Percentiles rank a stretch among this genome's conserved stretches.
phyloP scores from a whole-genome alignment of 2,113 vertebrate species.

The Nothobranchius kuhntae region DNA sequence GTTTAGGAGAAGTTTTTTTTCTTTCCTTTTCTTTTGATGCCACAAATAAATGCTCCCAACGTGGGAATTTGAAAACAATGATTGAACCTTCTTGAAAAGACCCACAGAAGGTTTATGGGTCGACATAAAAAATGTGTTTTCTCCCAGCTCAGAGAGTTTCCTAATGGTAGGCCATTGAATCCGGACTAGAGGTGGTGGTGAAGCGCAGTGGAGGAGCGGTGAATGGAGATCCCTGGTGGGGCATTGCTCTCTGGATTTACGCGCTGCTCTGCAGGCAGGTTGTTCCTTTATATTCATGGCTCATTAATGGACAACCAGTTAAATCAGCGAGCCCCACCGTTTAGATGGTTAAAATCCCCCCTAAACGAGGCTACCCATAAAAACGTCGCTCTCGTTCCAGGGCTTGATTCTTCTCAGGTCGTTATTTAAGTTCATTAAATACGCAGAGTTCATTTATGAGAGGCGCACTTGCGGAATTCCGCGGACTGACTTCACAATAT shows the following conservation, averaged over 20 bases:
- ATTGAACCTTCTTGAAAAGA: constrained; percentile 45
- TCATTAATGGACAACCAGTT: constrained; percentile 89
- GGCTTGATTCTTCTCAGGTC: constrained; percentile 77
- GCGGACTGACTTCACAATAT: constrained; percentile 89
- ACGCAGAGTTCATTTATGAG: constrained; percentile 72
- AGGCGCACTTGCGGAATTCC: constrained; percentile 84
- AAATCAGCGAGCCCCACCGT: constrained; percentile 81
- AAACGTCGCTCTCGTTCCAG: constrained; percentile 67
- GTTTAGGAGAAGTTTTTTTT: too few species aligned
- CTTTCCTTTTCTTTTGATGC: constrained; percentile 9
- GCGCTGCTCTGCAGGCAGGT: constrained; percentile 83
- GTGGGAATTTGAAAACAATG: constrained; percentile 71
- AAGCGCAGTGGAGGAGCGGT: constrained; percentile 82
- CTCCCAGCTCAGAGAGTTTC: constrained; percentile 72
- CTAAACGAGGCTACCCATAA: constrained; percentile 75
- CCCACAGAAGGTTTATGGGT: constrained; percentile 75
- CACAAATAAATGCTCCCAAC: constrained; percentile 57
- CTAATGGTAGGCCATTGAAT: constrained; percentile 80
- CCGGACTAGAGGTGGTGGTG: constrained; percentile 82
- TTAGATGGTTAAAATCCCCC: constrained; percentile 75
- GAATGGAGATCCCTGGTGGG: constrained; percentile 85
- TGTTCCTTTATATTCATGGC: constrained; percentile 86
- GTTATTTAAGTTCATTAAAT: constrained; percentile 78
- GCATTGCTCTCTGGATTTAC: constrained; percentile 82
- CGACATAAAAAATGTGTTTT: constrained; percentile 80